phyloP scores from a whole-genome alignment of 2,888 invertebrate genomes.

The Hydrotaea diabolus region DNA sequence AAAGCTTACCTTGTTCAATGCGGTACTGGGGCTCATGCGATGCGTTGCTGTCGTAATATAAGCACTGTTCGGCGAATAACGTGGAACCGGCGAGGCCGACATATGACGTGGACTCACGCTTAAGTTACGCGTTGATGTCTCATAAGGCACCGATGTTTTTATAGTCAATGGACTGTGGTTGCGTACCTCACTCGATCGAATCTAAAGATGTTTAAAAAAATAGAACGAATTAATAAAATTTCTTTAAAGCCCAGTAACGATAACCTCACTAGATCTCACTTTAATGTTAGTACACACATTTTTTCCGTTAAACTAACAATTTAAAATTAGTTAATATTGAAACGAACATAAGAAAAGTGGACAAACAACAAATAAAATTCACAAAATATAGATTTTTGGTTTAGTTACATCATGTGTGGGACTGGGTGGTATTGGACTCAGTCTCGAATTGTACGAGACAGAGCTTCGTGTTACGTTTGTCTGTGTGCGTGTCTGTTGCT shows the following conservation, averaged over 20 bases:
- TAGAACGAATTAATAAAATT: conserved; percentile 1
- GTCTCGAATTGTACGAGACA: conserved; percentile 67
- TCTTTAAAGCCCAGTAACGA: neutral
- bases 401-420: conserved; percentile 81
- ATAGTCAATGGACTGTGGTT: conserved; percentile 80
- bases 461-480: conserved; percentile 68
- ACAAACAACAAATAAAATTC: conserved; percentile 43
- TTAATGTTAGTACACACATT: conserved; percentile 13
- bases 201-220: conserved; percentile 69
- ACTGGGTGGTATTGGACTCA: conserved; percentile 78
- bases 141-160: conserved; percentile 79
- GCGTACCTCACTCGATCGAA: conserved; percentile 79
- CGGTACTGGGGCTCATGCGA: conserved; percentile 78
- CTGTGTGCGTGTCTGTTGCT: conserved; percentile 69
- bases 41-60: conserved; percentile 82
- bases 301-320: conserved; percentile 34
- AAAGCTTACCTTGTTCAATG: conserved; percentile 64
- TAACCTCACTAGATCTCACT: conserved; percentile 14
- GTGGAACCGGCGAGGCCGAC: conserved; percentile 78
- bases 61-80: conserved; percentile 83
- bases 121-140: conserved; percentile 76
- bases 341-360: conserved; percentile 16
- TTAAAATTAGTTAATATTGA: conserved; percentile 28
- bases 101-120: conserved; percentile 78
- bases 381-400: conserved; percentile 21